Conservation (phyloP, 2,797 vertebrate species). For the Carcharodon carcharias region DNA sequence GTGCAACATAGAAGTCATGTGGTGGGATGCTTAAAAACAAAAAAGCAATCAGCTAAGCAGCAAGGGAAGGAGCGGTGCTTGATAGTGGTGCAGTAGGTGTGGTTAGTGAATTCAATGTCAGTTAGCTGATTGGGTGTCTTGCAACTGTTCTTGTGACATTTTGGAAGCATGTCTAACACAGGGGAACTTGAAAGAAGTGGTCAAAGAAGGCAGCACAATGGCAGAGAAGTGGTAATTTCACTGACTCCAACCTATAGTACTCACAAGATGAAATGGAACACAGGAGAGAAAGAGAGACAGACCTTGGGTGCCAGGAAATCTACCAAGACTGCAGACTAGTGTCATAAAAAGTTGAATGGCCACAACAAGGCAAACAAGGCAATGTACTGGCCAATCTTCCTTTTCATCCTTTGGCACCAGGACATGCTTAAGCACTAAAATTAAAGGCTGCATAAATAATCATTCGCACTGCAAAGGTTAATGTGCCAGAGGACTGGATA, state of each 20-base stretch:
- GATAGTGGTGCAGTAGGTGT: too few species aligned
- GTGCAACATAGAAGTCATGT: too few species aligned
- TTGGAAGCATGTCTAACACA: not conserved
- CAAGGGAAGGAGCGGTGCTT: too few species aligned
- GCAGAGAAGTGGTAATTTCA: not conserved
- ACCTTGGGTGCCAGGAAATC: not conserved
- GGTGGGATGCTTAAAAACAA: too few species aligned
- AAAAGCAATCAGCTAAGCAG: too few species aligned
- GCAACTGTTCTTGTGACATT: too few species aligned
- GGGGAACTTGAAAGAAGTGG: not conserved
- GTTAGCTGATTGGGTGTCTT: too few species aligned
- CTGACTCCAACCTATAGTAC: not conserved
- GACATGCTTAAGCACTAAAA: not conserved
- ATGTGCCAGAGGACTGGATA: not conserved
- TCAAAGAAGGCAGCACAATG: not conserved
- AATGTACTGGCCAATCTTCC: not conserved
- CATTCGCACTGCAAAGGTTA: not conserved
- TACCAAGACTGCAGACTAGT: not conserved
- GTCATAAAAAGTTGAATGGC: not conserved
- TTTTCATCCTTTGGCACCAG: not conserved
- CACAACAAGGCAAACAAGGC: not conserved
- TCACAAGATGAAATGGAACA: not conserved
- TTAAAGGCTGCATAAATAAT: not conserved
- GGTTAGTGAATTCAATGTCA: too few species aligned
- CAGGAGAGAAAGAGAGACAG: not conserved